Percentiles rank a stretch among this genome's conserved stretches.
phyloP scores from a whole-genome alignment of 2,797 vertebrate species.

The Diglossa cyanea region DNA sequence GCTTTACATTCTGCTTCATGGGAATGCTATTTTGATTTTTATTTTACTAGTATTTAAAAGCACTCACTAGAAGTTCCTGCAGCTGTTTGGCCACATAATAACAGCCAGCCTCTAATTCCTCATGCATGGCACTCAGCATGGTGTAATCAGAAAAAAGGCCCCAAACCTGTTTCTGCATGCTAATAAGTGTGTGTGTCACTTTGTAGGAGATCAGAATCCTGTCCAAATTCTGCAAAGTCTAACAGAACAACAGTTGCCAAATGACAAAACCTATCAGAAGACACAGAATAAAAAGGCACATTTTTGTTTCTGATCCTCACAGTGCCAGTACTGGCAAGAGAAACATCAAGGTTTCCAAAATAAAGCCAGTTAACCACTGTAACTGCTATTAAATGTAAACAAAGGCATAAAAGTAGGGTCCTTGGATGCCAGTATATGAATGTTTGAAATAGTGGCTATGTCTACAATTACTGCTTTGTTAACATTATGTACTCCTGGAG shows the following conservation, averaged over 20 bases:
- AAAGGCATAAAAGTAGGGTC: not conserved
- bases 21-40: conserved; percentile 6
- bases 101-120: conserved; percentile 32
- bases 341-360: conserved; percentile 27
- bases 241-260: conserved; percentile 52
- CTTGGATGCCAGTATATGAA: not conserved
- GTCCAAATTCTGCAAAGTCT: conserved; percentile 35
- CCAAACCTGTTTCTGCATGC: conserved; percentile 35
- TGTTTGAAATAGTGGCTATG: conserved; percentile 5
- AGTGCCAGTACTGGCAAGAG: not conserved
- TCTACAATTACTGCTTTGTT: not conserved
- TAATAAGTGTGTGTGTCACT: conserved; percentile 3
- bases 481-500: not conserved
- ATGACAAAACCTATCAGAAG: conserved; percentile 57
- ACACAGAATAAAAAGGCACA: conserved; percentile 33
- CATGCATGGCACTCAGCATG: conserved; percentile 44
- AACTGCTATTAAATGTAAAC: conserved; percentile 43
- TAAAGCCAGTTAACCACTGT: conserved; percentile 18
- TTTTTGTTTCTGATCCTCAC: conserved; percentile 42
- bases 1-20: not conserved
- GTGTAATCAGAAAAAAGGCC: conserved; percentile 29
- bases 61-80: not conserved
- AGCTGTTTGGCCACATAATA: conserved; percentile 32
- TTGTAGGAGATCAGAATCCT: conserved; percentile 53
- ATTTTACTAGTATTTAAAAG: conserved; percentile 24